Percentiles rank a stretch among this genome's conserved stretches.
Evolutionary conservation across 2,113 vertebrate genomes (phyloP).

Genomic region (Arvicanthis niloticus): DNA sequence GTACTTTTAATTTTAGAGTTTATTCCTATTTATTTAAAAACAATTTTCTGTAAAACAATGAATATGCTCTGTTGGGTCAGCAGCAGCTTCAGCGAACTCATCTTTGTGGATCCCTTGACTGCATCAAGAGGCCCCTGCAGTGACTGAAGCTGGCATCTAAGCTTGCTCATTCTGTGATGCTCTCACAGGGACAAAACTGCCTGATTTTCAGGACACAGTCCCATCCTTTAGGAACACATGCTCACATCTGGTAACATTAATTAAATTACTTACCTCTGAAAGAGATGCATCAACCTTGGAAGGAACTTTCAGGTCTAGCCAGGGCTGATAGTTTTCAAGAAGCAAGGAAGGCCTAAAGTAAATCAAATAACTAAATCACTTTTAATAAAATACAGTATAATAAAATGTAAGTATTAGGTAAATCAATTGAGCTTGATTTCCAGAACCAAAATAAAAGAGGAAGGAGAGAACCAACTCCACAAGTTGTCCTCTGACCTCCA

Average conservation of each 20-base stretch:
- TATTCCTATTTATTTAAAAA: neutral
- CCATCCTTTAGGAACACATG: neutral
- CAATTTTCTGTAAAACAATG: neutral
- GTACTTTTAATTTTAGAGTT: neutral
- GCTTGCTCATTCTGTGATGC: neutral
- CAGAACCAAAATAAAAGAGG: neutral
- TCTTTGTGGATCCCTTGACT: neutral
- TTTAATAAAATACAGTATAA: conserved; percentile 52
- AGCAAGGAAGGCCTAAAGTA: conserved; percentile 91
- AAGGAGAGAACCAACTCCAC: neutral
- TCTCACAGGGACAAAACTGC: neutral
- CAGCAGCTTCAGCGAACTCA: neutral
- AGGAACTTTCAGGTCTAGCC: conserved; percentile 95
- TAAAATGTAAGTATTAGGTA: neutral
- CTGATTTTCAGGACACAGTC: neutral
- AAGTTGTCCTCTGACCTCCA: neutral
- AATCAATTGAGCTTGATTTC: neutral
- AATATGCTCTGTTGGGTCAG: neutral
- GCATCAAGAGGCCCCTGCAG: neutral
- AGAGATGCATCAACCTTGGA: conserved; percentile 97
- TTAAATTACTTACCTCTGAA: conserved; percentile 91
- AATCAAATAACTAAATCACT: conserved; percentile 47
- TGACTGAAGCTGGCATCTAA: neutral
- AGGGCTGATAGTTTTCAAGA: conserved; percentile 97
- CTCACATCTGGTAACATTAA: conserved; percentile 3